Percentiles rank a stretch among this genome's conserved stretches.
phyloP scores from a whole-genome alignment of 1,140 invertebrate species.

The Drosophila pruinosa region DNA sequence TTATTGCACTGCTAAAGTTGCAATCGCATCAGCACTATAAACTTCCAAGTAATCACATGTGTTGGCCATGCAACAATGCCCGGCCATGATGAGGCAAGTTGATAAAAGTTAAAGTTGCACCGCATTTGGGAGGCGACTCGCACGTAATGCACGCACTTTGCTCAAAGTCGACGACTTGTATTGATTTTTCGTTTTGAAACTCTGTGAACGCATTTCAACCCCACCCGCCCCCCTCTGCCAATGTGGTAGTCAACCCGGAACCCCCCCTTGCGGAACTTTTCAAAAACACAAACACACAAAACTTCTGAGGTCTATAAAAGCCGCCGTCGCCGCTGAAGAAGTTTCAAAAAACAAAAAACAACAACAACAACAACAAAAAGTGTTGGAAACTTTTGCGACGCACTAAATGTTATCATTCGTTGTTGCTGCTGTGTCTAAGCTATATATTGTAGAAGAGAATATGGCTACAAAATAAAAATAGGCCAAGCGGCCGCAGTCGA shows the following conservation, averaged over 20 bases:
- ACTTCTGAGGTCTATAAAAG: conserved; percentile 69
- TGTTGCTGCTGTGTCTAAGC: conserved; percentile 59
- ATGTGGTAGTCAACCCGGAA: background rate
- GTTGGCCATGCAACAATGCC: background rate
- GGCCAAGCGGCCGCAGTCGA: conserved; percentile 38
- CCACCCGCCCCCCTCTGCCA: background rate
- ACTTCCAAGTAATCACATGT: background rate
- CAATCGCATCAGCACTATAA: background rate
- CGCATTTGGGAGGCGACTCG: background rate
- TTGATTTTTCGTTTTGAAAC: conserved; percentile 41
- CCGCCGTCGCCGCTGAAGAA: conserved; percentile 53
- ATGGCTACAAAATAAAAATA: conserved; percentile 43
- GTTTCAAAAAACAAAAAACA: conserved; percentile 49
- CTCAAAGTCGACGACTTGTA: conserved; percentile 26
- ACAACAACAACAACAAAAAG: conserved; percentile 41
- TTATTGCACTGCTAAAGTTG: background rate
- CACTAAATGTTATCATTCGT: conserved; percentile 74
- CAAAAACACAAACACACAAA: conserved; percentile 73
- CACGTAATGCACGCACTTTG: conserved; percentile 28
- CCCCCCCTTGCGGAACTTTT: conserved; percentile 54
- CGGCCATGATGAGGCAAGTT: background rate
- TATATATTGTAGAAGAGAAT: conserved; percentile 32
- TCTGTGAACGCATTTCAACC: background rate
- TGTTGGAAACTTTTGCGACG: conserved; percentile 73
- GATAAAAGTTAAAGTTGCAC: conserved; percentile 11